Conservation (phyloP, 2,888 invertebrate species). For the Hypomecis punctinalis region DNA sequence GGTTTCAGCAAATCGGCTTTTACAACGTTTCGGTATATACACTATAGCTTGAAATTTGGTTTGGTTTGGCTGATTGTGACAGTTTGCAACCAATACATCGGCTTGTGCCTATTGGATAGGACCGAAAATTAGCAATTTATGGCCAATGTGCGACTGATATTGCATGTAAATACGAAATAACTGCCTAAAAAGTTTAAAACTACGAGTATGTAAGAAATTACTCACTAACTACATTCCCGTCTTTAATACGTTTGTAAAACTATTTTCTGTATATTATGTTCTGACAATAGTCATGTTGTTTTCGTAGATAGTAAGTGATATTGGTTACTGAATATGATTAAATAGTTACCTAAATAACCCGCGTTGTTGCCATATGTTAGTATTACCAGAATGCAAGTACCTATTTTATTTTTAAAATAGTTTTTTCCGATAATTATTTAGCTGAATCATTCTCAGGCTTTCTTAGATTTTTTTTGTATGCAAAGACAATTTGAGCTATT, state of each 20-base stretch:
- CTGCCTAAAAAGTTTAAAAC: slow-evolving; percentile 15
- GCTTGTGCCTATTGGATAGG: no score
- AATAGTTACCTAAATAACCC: slow-evolving; percentile 76
- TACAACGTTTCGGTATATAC: no score
- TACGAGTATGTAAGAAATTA: slow-evolving; percentile 31
- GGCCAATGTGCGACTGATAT: no score
- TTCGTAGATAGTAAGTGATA: slow-evolving; percentile 44
- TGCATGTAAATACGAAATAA: not conserved
- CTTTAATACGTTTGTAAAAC: slow-evolving; percentile 61
- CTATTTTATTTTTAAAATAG: not conserved
- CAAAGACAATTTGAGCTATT: no score
- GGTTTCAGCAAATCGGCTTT: no score
- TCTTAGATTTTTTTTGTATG: no score
- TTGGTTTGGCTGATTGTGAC: no score
- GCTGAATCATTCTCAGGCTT: no score
- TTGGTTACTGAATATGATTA: slow-evolving; percentile 53
- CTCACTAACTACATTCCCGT: slow-evolving; percentile 60
- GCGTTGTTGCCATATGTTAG: slow-evolving; percentile 79
- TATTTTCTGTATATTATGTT: slow-evolving; percentile 72
- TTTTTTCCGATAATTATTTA: not conserved
- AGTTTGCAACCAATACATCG: no score
- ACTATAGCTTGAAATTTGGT: no score
- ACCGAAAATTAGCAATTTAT: no score
- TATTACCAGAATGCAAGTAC: slow-evolving; percentile 43
- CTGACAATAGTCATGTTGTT: slow-evolving; percentile 44